Evolutionary conservation across 2,113 vertebrate species (phyloP).

Genomic region (Laticauda laticaudata): DNA sequence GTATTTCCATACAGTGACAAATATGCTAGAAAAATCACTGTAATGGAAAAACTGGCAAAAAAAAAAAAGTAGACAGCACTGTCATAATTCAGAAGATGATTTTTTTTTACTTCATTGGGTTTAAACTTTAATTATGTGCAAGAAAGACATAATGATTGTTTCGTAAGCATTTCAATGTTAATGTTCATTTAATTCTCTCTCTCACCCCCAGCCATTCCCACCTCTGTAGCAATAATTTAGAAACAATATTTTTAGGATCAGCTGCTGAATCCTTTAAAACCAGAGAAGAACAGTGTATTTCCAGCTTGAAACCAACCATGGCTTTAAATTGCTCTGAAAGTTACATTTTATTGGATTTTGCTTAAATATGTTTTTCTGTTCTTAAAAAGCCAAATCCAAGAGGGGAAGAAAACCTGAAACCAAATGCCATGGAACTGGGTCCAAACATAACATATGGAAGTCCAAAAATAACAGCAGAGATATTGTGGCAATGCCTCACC

Average conservation of each 20-base stretch:
- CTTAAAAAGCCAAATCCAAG: conserved; percentile 66
- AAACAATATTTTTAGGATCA: conserved; percentile 27
- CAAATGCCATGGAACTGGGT: conserved; percentile 58
- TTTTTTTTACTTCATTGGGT: not conserved
- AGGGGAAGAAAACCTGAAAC: conserved; percentile 70
- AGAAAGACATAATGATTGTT: not conserved
- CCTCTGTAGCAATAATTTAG: not conserved
- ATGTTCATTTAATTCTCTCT: conserved; percentile 2
- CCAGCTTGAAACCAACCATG: conserved; percentile 33
- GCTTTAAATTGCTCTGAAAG: conserved; percentile 56
- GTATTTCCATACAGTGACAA: not conserved
- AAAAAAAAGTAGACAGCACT: not conserved
- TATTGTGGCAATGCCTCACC: conserved; percentile 68
- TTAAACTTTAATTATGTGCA: not conserved
- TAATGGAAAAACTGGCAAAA: not conserved
- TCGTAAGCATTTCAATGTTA: not conserved
- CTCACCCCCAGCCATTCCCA: not conserved
- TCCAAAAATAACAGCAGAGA: conserved; percentile 72
- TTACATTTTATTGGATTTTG: conserved; percentile 59
- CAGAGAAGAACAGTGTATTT: conserved; percentile 2
- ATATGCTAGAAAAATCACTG: not conserved
- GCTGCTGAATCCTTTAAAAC: conserved; percentile 16
- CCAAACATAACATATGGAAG: conserved; percentile 70
- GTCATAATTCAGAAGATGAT: not conserved
- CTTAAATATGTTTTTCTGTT: conserved; percentile 61